Percentiles rank a stretch among this genome's conserved stretches.
phyloP scores from a whole-genome alignment of 2,113 vertebrate genomes.

The Syrmaticus mikado region DNA sequence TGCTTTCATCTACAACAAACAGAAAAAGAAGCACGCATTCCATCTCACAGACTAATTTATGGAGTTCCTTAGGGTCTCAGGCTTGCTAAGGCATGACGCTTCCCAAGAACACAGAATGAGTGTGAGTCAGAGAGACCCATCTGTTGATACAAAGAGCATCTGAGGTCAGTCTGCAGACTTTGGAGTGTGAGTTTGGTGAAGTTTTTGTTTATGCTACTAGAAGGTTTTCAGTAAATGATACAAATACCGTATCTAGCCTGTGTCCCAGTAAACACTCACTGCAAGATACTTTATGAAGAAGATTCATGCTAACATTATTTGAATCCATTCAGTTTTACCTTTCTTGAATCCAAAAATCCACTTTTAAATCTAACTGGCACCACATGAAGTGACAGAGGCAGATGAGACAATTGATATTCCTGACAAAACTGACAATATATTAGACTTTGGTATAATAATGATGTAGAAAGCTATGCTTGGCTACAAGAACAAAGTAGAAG shows the following conservation, averaged over 20 bases:
- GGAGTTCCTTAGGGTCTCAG: not conserved
- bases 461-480: not conserved
- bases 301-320: not conserved
- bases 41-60: not conserved
- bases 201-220: conserved; percentile 9
- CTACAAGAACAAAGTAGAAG: not conserved
- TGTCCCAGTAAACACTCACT: not conserved
- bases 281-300: not conserved
- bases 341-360: not conserved
- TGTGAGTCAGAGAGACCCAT: not conserved
- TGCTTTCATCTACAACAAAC: conserved; percentile 23
- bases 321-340: not conserved
- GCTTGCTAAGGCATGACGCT: not conserved
- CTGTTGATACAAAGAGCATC: conserved; percentile 26
- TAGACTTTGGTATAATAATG: not conserved
- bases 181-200: conserved; percentile 19
- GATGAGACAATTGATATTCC: not conserved
- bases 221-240: conserved; percentile 30
- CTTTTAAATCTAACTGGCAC: not conserved
- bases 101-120: fast-evolving
- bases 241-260: not conserved
- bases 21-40: not conserved
- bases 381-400: not conserved
- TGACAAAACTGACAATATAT: not conserved
- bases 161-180: conserved; percentile 25